phyloP scores from a whole-genome alignment of 1,140 invertebrate species.

The Drosophila nannoptera region DNA sequence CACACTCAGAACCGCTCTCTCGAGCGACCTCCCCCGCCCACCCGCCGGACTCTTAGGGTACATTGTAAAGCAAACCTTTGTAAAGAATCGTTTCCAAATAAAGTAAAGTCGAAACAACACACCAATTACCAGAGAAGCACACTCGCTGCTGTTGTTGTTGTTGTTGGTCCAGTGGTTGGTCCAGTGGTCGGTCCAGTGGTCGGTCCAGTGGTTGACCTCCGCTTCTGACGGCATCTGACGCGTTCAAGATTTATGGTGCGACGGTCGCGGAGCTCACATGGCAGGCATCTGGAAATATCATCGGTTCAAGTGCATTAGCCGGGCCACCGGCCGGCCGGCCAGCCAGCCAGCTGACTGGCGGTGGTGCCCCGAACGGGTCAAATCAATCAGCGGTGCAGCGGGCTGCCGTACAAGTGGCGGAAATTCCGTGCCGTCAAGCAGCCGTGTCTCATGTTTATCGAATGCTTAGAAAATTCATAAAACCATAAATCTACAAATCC shows the following conservation, averaged over 20 bases:
- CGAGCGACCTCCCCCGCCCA: background rate
- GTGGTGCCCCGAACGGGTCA: conserved; percentile 26
- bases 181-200: background rate
- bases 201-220: conserved; percentile 43
- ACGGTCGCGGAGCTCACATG: conserved; percentile 18
- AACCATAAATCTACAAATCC: conserved; percentile 39
- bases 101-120: conserved; percentile 9
- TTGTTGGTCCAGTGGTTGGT: background rate
- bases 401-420: conserved; percentile 52
- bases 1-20: conserved; percentile 24
- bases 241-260: conserved; percentile 43
- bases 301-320: conserved; percentile 63
- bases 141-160: background rate
- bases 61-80: conserved; percentile 2
- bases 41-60: conserved; percentile 26
- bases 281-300: conserved; percentile 50
- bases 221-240: conserved; percentile 54
- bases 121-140: conserved; percentile 3
- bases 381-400: conserved; percentile 48
- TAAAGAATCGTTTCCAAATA: conserved; percentile 21
- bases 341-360: background rate
- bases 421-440: conserved; percentile 60
- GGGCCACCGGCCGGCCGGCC: background rate
- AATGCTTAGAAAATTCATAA: conserved; percentile 28
- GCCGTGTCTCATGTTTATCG: conserved; percentile 42